Evolutionary conservation across 2,888 invertebrate genomes (phyloP), one percentile per base, ranked within the genome.

Genomic region (Tribolium freemani): DNA sequence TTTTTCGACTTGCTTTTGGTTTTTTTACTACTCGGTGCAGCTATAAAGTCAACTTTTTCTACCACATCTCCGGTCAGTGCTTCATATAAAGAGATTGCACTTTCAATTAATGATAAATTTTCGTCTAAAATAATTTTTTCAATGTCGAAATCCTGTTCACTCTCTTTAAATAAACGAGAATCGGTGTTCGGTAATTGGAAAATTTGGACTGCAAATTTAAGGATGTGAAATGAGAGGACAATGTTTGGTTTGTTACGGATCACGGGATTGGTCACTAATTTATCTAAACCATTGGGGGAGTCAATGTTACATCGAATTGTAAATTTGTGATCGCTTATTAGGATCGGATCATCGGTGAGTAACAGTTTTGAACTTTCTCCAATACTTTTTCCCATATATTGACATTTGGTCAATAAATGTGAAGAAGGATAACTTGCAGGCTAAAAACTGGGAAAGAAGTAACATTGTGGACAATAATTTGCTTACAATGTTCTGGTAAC

Each of bases 401-500:
- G 45, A 56, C 48, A 48, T 58, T 38, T 68, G 30, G 38, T 26
- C 8, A 31, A 58, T 5, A 68, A n/a, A 6, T 30, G 11, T 1
- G 57, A 57, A n/a, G 57, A 45, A 46, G 58, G 31, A 68, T 30
- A 68, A 31, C 1, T 20, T 0, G 68, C 38, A 3, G 16, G 8
- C 68, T 68, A 16, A 8, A 48, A 11, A 46, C 11, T 13, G 0
- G 21, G n/a, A 16, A 21, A 9, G 4, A 10, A 11, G 30, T 5
- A 8, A 8, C 30, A 46, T 13, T n/a, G 31, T 46, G 26, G 1
- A 58, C n/a, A 11, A n/a, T n/a, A 63, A 11, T 5, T 26, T 48
- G 8, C 58, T 50, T 68, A 68, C 68, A 16, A 68, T 68, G 30
- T 86, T 87, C 89, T 68, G 68, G 38, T 44, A 68, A 10, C 58